Evolutionary conservation across 2,797 vertebrate genomes (phyloP).

Genomic region (Takifugu ocellatus): DNA sequence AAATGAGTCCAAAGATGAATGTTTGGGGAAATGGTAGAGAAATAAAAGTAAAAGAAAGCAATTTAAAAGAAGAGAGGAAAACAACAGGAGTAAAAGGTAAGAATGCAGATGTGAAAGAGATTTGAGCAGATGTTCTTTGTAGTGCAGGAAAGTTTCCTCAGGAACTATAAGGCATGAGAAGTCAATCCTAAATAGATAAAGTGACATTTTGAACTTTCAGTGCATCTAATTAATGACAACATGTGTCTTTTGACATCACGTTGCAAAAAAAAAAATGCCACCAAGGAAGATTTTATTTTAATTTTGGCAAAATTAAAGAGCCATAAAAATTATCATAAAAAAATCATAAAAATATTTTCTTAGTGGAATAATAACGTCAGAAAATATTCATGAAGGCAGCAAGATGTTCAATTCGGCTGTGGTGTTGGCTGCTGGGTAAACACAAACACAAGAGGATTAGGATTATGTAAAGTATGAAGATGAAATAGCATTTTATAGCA

Average conservation of each 20-base stretch:
- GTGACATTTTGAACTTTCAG: constrained; percentile 2
- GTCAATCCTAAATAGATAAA: constrained; percentile 9
- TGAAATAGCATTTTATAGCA: constrained; percentile 29
- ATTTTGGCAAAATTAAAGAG: constrained; percentile 15
- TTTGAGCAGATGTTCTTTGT: neutral
- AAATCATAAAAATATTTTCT: constrained; percentile 17
- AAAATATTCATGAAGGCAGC: constrained; percentile 23
- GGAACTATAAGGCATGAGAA: constrained; percentile 20
- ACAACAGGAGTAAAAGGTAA: constrained; percentile 7
- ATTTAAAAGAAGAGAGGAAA: constrained; percentile 4
- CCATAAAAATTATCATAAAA: neutral
- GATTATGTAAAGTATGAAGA: constrained; percentile 36
- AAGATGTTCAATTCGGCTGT: constrained; percentile 27
- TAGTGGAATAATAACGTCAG: constrained; percentile 7
- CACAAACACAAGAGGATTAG: constrained; percentile 45
- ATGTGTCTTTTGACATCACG: neutral
- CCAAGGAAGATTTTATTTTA: constrained; percentile 1
- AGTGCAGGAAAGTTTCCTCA: constrained; percentile 12
- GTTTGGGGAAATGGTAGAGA: neutral
- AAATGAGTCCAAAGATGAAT: constrained; percentile 39
- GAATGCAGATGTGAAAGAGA: neutral
- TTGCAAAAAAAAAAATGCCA: neutral
- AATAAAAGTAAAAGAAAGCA: neutral
- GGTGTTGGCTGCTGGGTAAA: constrained; percentile 31
- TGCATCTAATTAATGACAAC: constrained; percentile 4